A percentile compares a stretch with the other conserved stretches of the same genome.
phyloP scores from a whole-genome alignment of 2,113 vertebrate species.

The Eonycteris spelaea region DNA sequence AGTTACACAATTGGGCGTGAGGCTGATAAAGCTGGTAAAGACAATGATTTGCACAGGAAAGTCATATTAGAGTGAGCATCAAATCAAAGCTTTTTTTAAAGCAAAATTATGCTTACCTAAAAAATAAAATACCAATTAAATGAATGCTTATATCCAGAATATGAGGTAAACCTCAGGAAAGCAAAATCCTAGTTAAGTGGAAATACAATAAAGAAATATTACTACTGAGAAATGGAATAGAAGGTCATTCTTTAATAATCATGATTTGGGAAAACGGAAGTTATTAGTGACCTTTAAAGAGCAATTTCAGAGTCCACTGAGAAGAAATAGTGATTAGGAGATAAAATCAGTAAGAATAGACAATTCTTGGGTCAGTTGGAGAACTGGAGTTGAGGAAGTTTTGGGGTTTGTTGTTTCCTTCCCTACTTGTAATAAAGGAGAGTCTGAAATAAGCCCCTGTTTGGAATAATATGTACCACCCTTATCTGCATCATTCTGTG shows the following conservation, averaged over 20 bases:
- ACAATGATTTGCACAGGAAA: not conserved
- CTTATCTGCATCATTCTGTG: not conserved
- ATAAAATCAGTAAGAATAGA: not conserved
- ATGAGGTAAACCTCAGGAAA: not conserved
- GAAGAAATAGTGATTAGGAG: not conserved
- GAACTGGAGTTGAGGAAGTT: not conserved
- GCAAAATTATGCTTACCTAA: not conserved
- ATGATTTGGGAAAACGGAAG: not conserved
- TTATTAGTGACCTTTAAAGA: not conserved
- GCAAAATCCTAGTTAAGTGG: not conserved
- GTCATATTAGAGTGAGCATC: not conserved
- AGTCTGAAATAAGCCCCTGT: not conserved
- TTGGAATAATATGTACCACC: not conserved
- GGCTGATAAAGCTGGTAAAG: not conserved
- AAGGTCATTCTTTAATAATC: not conserved
- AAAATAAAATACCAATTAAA: not conserved
- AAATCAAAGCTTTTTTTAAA: not conserved
- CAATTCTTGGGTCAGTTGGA: not conserved
- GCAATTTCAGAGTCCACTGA: not conserved
- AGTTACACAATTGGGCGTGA: not conserved
- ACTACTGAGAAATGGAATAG: not conserved
- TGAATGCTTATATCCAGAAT: not conserved
- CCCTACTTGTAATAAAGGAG: not conserved
- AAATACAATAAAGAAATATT: not conserved
- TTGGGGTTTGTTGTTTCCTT: not conserved